A percentile compares a stretch with the other conserved stretches of the same genome.
phyloP scores from a whole-genome alignment of 1,140 invertebrate genomes.

The Scaptodrosophila lebanonensis region DNA sequence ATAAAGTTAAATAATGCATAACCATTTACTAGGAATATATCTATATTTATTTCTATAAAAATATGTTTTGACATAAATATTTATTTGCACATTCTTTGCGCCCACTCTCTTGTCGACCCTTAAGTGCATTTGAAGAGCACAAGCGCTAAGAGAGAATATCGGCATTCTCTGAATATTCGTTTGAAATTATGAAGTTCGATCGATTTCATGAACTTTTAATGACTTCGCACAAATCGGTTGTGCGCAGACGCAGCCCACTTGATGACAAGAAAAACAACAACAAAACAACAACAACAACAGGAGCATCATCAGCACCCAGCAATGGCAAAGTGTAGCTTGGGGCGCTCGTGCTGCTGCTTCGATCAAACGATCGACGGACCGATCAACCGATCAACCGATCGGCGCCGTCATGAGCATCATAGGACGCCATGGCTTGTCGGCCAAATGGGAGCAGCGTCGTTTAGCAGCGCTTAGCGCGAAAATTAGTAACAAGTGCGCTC shows the following conservation, averaged over 20 bases:
- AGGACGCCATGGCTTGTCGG: conserved; percentile 49
- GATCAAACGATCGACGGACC: conserved; percentile 41
- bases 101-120: conserved; percentile 32
- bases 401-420: conserved; percentile 15
- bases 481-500: conserved; percentile 47
- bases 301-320: conserved; percentile 11
- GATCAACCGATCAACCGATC: conserved; percentile 25
- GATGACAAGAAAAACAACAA: conserved; percentile 30
- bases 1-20: too few relatives aligned
- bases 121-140: conserved; percentile 21
- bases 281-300: conserved; percentile 21
- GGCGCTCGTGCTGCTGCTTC: too few relatives aligned
- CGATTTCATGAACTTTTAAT: conserved; percentile 25
- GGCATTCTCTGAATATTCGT: background rate
- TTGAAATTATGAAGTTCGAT: conserved; percentile 17
- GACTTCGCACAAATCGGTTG: background rate
- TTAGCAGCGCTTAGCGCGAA: conserved; percentile 68
- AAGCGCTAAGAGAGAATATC: conserved; percentile 13
- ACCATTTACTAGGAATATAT: too few relatives aligned
- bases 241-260: conserved; percentile 56
- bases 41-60: too few relatives aligned
- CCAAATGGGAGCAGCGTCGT: conserved; percentile 67
- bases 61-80: too few relatives aligned
- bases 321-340: too few relatives aligned
- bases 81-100: too few relatives aligned